Percentiles rank a stretch among this genome's conserved stretches.
phyloP scores from a whole-genome alignment of 2,797 vertebrate species.

The Arnoldichthys spilopterus region DNA sequence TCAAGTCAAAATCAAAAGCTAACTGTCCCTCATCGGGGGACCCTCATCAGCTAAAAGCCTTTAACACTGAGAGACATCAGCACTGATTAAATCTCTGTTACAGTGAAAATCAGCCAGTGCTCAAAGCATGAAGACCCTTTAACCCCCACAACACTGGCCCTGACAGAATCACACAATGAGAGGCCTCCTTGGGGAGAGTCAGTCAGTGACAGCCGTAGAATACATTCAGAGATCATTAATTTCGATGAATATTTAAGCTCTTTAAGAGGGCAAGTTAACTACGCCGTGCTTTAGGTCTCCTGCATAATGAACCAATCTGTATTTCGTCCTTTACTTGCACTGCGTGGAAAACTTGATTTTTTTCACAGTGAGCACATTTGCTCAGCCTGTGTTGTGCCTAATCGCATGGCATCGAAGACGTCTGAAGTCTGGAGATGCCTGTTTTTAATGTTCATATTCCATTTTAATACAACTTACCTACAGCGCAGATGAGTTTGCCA shows the following conservation, averaged over 20 bases:
- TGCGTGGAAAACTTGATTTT: background rate
- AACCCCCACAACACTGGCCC: slow-evolving; percentile 22
- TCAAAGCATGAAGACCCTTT: slow-evolving; percentile 30
- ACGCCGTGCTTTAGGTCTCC: background rate
- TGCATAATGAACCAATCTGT: background rate
- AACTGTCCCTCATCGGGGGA: background rate
- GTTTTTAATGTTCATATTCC: too few species aligned
- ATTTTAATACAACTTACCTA: slow-evolving; percentile 1
- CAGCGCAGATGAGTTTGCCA: background rate
- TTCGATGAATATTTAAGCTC: slow-evolving; percentile 30
- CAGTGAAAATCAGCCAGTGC: slow-evolving; percentile 3
- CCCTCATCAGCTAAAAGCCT: background rate
- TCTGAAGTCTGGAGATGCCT: background rate
- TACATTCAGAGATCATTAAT: slow-evolving; percentile 22
- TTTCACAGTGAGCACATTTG: background rate
- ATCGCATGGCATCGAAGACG: background rate
- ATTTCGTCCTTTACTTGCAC: background rate
- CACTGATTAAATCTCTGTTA: slow-evolving; percentile 3
- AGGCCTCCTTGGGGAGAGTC: slow-evolving; percentile 33
- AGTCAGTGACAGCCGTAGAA: slow-evolving; percentile 23
- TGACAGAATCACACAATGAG: slow-evolving; percentile 28
- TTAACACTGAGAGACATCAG: slow-evolving; percentile 24
- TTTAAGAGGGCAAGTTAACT: background rate
- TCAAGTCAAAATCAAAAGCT: background rate
- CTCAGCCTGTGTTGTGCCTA: background rate